Base-by-base conservation (phyloP, 2,888 invertebrate genomes). In the Microchrysa polita region DNA sequence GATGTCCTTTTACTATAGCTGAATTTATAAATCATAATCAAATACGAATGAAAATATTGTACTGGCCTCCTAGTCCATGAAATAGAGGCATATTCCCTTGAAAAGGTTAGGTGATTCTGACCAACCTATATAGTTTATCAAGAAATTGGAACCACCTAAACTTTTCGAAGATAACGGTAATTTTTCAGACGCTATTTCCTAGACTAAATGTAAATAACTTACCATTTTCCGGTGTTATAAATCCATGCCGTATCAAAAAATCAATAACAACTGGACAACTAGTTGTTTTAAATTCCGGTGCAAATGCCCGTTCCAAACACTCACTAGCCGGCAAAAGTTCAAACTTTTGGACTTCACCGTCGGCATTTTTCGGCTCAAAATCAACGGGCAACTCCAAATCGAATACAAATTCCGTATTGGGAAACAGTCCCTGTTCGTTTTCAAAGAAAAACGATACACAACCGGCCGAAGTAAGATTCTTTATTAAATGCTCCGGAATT, bases 321-420 rank as follows among this genome's bases (percentile, higher is more conserved):
- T 96, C 93, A 79, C 90, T 89, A 20, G 95, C 93, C 60, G 95
- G 91, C 75, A 95, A 86, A 77, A 96, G 86, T 83, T 96, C 93
- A 85, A 97, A 97, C 74, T 90, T 91, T 83, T 95, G 95, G 40
- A 97, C 96, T 86, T 97, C 97, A 14, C 97, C 97, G 84, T 97
- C 97, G 42, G 93, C 92, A 85, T 96, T 97, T 80, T 90, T 91
- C n/a, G 97, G 97, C 77, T 91, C 87, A 86, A 97, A 97, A 82
- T 95, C 95, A 72, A 90, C 83, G 16, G 97, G 97, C 79, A 97
- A 86, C 86, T 96, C 95, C 79, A 97, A 87, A 84, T 97, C 97
- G 83, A 93, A 97, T 23, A 96, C 93, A 85, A 95, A 97, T 83
- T 97, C 95, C 2, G 95, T 96, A 83, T 97, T 97, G 16, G 97